phyloP scores from a whole-genome alignment of 2,888 invertebrate species.

The Isoperla grammatica region DNA sequence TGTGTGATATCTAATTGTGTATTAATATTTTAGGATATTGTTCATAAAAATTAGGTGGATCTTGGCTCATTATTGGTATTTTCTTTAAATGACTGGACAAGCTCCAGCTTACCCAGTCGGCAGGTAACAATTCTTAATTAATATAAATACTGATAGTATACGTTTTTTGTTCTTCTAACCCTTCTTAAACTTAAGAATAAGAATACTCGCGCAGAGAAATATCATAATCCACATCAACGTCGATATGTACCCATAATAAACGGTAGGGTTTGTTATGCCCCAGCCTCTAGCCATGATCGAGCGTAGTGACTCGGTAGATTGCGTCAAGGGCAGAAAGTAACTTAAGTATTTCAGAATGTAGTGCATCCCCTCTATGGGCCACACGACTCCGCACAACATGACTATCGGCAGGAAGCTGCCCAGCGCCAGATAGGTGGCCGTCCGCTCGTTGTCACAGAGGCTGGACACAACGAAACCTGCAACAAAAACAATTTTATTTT shows the following conservation, averaged over 20 bases:
- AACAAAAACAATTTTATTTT: constrained; percentile 24
- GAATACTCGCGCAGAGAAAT: constrained; percentile 65
- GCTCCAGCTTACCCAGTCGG: no score
- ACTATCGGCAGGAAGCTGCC: constrained; percentile 83
- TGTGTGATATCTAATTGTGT: no score
- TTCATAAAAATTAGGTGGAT: no score
- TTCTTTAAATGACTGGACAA: constrained; percentile 4
- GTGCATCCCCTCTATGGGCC: constrained; percentile 94
- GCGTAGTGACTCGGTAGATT: constrained; percentile 82
- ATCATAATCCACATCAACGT: constrained; percentile 73
- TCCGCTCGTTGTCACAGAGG: constrained; percentile 72
- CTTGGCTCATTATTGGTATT: background rate
- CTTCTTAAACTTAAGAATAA: constrained; percentile 77
- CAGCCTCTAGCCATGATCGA: constrained; percentile 80
- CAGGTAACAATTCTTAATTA: no score
- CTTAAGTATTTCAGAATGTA: constrained; percentile 62
- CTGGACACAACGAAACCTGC: constrained; percentile 77
- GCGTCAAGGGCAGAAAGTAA: constrained; percentile 74
- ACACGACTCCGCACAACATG: constrained; percentile 81
- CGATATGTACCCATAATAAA: constrained; percentile 77
- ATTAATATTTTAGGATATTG: no score
- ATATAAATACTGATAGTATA: background rate
- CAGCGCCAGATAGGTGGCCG: constrained; percentile 78
- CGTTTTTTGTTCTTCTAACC: constrained; percentile 48
- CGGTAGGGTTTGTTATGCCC: constrained; percentile 61